phyloP scores from a whole-genome alignment of 2,113 vertebrate species.

The Cisticola juncidis region DNA sequence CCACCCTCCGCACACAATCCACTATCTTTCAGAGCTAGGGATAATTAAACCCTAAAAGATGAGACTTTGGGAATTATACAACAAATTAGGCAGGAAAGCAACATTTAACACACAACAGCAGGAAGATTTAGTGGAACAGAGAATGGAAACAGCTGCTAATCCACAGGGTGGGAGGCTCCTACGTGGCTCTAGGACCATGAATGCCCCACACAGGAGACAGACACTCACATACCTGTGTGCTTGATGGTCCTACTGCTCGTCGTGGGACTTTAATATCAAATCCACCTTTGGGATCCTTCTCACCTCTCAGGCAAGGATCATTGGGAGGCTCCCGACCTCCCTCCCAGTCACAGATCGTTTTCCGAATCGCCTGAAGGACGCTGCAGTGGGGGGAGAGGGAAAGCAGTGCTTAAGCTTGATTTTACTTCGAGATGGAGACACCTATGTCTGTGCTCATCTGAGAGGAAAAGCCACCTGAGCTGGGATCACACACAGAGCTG shows the following conservation, averaged over 20 bases:
- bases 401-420: not conserved
- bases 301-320: slow-evolving; percentile 95
- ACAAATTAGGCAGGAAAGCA: not conserved
- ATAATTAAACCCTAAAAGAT: not conserved
- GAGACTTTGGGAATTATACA: not conserved
- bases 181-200: not conserved
- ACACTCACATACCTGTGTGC: slow-evolving; percentile 86
- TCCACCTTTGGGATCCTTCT: slow-evolving; percentile 98
- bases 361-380: slow-evolving; percentile 97
- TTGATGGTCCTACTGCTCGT: slow-evolving; percentile 95
- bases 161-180: not conserved
- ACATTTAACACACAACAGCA: not conserved
- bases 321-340: slow-evolving; percentile 94
- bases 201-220: not conserved
- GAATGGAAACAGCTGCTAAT: not conserved
- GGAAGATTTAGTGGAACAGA: not conserved
- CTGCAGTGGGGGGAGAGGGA: slow-evolving; percentile 59
- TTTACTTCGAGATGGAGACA: not conserved
- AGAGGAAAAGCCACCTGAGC: not conserved
- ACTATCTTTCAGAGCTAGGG: not conserved
- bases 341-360: slow-evolving; percentile 99
- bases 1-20: not conserved
- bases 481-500: not conserved
- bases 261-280: slow-evolving; percentile 99
- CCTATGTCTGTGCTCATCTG: not conserved